Evolutionary conservation across 2,888 invertebrate species (phyloP).

Genomic region (Elgonia sp.): DNA sequence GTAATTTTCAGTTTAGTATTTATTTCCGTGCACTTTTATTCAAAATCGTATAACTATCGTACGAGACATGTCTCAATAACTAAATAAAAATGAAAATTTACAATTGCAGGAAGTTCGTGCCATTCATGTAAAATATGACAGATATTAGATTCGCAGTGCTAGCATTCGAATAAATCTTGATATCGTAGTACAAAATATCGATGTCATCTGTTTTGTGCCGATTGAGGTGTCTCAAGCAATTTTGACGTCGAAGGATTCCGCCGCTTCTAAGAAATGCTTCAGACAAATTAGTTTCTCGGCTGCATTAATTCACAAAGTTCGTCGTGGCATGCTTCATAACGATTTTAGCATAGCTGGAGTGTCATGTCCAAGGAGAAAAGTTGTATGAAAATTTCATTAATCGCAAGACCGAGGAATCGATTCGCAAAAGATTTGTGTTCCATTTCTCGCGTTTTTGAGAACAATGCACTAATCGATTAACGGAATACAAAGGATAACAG

Average conservation of each 20-base stretch:
- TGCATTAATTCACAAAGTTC: constrained; percentile 73
- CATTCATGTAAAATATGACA: not conserved
- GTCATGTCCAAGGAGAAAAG: constrained; percentile 61
- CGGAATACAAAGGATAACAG: constrained; percentile 11
- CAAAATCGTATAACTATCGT: no score
- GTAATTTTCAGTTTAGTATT: no score
- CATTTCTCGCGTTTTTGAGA: constrained; percentile 2
- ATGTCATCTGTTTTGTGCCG: constrained; percentile 42
- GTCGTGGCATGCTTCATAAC: constrained; percentile 55
- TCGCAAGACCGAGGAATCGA: constrained; percentile 60
- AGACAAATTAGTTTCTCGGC: constrained; percentile 71
- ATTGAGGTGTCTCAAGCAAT: constrained; percentile 45
- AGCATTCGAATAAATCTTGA: constrained; percentile 9
- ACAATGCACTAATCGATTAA: constrained; percentile 33
- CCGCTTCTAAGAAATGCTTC: constrained; percentile 61
- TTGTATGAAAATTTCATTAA: constrained; percentile 71
- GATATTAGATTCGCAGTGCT: not conserved
- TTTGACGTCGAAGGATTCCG: constrained; percentile 43
- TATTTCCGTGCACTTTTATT: no score
- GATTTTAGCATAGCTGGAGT: constrained; percentile 61
- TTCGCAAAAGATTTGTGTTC: constrained; percentile 12
- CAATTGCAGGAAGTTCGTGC: no score
- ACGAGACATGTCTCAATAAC: no score
- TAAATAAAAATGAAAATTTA: no score
- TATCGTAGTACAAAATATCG: constrained; percentile 53